phyloP scores from a whole-genome alignment of 2,888 invertebrate species.

The Netelia inedita region DNA sequence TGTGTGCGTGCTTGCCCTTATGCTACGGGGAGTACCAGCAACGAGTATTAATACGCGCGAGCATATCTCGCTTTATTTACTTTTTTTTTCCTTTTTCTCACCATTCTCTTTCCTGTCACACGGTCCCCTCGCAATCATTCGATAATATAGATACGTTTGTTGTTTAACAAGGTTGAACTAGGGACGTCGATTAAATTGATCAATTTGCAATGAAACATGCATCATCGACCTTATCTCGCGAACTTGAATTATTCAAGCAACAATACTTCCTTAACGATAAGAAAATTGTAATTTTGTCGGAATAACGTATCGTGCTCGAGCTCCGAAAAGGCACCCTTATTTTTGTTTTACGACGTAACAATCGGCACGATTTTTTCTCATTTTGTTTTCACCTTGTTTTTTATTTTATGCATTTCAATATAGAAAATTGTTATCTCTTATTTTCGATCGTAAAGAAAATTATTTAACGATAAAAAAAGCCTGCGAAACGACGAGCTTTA shows the following conservation, averaged over 20 bases:
- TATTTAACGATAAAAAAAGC: neutral
- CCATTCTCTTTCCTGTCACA: constrained; percentile 20
- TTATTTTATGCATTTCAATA: too few relatives aligned
- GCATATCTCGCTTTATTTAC: constrained; percentile 7
- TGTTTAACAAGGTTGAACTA: constrained; percentile 25
- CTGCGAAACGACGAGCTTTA: neutral
- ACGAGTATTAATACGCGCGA: constrained; percentile 24
- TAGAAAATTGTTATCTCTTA: too few relatives aligned
- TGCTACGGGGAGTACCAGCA: constrained; percentile 40
- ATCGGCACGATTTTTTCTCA: too few relatives aligned
- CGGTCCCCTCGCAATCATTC: constrained; percentile 23
- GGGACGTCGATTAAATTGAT: constrained; percentile 18
- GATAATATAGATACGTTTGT: constrained; percentile 18
- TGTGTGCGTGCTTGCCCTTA: neutral
- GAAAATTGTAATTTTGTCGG: neutral
- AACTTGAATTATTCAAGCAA: constrained; percentile 4
- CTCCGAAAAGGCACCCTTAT: too few relatives aligned
- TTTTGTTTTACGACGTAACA: too few relatives aligned
- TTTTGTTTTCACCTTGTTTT: too few relatives aligned
- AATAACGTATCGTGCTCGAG: too few relatives aligned
- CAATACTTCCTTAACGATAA: neutral
- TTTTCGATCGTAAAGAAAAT: too few relatives aligned
- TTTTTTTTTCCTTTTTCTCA: constrained; percentile 44
- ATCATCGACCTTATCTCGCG: neutral
- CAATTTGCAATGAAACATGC: constrained; percentile 20